A percentile compares a stretch with the other conserved stretches of the same genome.
Conservation (phyloP, 2,113 vertebrate genomes). For the Empidonax traillii region DNA sequence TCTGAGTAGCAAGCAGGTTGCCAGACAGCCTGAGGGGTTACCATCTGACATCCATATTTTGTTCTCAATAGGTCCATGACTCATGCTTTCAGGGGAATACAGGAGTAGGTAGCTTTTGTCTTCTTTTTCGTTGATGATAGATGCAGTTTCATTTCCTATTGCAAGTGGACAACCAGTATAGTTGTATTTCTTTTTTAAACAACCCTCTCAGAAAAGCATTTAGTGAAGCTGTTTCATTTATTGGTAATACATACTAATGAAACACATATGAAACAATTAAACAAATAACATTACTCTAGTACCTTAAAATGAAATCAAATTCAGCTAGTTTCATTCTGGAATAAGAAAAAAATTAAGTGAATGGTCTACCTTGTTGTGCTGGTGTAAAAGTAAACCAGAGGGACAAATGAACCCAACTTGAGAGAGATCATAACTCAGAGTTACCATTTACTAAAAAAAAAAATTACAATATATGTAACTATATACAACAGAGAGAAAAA, state of each 20-base stretch:
- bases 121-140: constrained; percentile 23
- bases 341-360: neutral
- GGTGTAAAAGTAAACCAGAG: too few relatives aligned
- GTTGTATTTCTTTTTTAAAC: neutral
- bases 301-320: neutral
- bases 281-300: neutral
- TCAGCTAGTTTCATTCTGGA: neutral
- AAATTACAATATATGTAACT: too few relatives aligned
- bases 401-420: too few relatives aligned
- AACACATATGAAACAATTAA: neutral
- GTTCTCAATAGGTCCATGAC: constrained; percentile 31
- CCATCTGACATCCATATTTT: constrained; percentile 59
- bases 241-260: neutral
- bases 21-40: constrained; percentile 38
- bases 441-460: too few relatives aligned
- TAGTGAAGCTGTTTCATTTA: neutral
- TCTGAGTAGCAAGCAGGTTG: constrained; percentile 32
- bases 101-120: neutral
- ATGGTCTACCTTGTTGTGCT: neutral
- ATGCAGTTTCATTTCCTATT: constrained; percentile 45
- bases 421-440: too few relatives aligned
- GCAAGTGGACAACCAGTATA: constrained; percentile 10
- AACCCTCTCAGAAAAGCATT: neutral
- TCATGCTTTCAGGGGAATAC: constrained; percentile 41
- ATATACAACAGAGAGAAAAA: too few relatives aligned